Percentiles rank a stretch among this genome's conserved stretches.
Evolutionary conservation across 2,797 vertebrate species (phyloP).

Genomic region (Tarsius wallacei): DNA sequence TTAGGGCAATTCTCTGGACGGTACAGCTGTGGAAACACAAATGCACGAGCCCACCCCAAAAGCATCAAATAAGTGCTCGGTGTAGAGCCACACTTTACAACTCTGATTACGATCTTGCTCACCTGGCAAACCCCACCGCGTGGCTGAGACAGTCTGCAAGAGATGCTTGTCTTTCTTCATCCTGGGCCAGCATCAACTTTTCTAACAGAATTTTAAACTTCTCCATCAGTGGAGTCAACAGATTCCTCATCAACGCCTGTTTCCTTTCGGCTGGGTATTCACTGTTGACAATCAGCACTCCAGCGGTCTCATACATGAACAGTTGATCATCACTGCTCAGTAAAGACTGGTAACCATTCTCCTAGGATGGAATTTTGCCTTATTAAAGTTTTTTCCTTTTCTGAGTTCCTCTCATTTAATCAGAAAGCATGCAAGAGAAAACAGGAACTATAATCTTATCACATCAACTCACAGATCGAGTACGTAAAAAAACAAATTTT

Average conservation of each 20-base stretch:
- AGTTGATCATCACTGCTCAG: slow-evolving; percentile 98
- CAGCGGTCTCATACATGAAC: slow-evolving; percentile 98
- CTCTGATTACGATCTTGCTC: slow-evolving; percentile 10
- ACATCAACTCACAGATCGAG: background rate
- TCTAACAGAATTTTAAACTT: slow-evolving; percentile 96
- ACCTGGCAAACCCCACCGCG: slow-evolving; percentile 98
- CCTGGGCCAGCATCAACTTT: slow-evolving; percentile 95
- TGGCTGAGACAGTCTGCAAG: slow-evolving; percentile 98
- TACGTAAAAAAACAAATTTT: slow-evolving; percentile 6
- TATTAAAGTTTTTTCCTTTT: background rate
- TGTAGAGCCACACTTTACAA: background rate
- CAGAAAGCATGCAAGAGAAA: background rate
- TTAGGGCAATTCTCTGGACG: slow-evolving; percentile 25
- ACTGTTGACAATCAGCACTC: slow-evolving; percentile 96
- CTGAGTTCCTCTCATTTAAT: slow-evolving; percentile 50
- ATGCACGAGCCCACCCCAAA: background rate
- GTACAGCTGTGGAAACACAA: slow-evolving; percentile 27
- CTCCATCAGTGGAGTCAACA: slow-evolving; percentile 96
- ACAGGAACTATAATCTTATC: background rate
- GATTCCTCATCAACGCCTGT: slow-evolving; percentile 96
- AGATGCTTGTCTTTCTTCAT: slow-evolving; percentile 95
- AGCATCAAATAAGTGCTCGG: background rate
- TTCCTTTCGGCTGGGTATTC: slow-evolving; percentile 97
- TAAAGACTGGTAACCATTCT: slow-evolving; percentile 96
- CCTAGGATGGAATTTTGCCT: slow-evolving; percentile 90